phyloP scores from a whole-genome alignment of 2,888 invertebrate genomes.

The Altica lythri region DNA sequence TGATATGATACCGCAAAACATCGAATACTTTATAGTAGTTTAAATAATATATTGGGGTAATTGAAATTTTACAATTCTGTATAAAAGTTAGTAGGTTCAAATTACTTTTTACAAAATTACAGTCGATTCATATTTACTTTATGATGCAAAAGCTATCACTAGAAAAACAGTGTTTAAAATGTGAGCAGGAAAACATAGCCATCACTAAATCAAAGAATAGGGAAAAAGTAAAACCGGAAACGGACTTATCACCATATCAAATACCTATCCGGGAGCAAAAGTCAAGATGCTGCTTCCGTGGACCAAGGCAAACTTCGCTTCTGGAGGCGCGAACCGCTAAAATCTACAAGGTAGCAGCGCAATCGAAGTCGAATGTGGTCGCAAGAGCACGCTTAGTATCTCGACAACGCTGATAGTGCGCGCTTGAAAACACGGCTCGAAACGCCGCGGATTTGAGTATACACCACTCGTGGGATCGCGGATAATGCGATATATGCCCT shows the following conservation, averaged over 20 bases:
- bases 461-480: slow-evolving; percentile 10
- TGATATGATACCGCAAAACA: too few species aligned
- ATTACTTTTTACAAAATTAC: too few species aligned
- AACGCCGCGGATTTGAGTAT: neutral
- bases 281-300: slow-evolving; percentile 28
- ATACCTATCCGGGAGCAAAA: slow-evolving; percentile 20
- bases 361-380: slow-evolving; percentile 40
- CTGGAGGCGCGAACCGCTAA: slow-evolving; percentile 39
- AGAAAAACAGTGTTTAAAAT: too few species aligned
- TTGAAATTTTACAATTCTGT: too few species aligned
- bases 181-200: too few species aligned
- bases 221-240: slow-evolving; percentile 5
- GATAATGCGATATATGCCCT: slow-evolving; percentile 14
- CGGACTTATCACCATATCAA: slow-evolving; percentile 11
- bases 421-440: slow-evolving; percentile 25
- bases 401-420: slow-evolving; percentile 40
- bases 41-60: too few species aligned
- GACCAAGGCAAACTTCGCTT: slow-evolving; percentile 23
- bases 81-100: too few species aligned
- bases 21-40: too few species aligned
- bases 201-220: neutral
- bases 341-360: slow-evolving; percentile 46
- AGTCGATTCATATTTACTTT: too few species aligned
- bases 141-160: too few species aligned
- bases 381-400: slow-evolving; percentile 43